These are phyloP conservation scores for Fragum whitleyi DNA, from an alignment of 2,888 invertebrate species.

Conservation along the genomic window DNA sequence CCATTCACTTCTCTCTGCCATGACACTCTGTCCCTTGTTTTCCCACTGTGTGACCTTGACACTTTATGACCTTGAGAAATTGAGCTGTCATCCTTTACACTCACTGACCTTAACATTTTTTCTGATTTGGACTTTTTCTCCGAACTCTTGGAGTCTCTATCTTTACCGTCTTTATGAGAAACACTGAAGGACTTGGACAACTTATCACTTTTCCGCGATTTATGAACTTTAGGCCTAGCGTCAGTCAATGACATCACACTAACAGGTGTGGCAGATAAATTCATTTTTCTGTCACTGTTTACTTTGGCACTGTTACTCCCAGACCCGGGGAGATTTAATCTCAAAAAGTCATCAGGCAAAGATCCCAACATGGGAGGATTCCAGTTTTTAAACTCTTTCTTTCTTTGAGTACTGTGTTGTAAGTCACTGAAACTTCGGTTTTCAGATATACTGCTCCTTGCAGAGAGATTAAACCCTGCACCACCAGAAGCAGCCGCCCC, in stretches of 20 bases:
- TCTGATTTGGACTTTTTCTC: slow-evolving; percentile 61
- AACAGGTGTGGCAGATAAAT: slow-evolving; percentile 46
- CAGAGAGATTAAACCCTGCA: slow-evolving; percentile 25
- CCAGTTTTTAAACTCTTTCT: slow-evolving; percentile 88
- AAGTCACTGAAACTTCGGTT: slow-evolving; percentile 27
- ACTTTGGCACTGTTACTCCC: slow-evolving; percentile 40
- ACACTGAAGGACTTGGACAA: slow-evolving; percentile 53
- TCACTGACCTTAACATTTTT: slow-evolving; percentile 58
- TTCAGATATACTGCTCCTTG: slow-evolving; percentile 13
- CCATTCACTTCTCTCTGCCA: slow-evolving; percentile 16
- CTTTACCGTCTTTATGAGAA: slow-evolving; percentile 49
- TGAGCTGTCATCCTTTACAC: slow-evolving; percentile 49
- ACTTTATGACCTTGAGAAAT: slow-evolving; percentile 36
- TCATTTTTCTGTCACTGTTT: slow-evolving; percentile 28
- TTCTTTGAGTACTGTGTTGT: slow-evolving; percentile 61
- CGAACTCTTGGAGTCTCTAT: slow-evolving; percentile 42
- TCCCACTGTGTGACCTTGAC: slow-evolving; percentile 46
- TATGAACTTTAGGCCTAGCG: slow-evolving; percentile 60
- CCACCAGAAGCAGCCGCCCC: slow-evolving; percentile 36
- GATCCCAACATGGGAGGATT: slow-evolving; percentile 92
- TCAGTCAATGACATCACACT: slow-evolving; percentile 57
- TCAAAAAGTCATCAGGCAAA: slow-evolving; percentile 92
- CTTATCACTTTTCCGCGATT: slow-evolving; percentile 61
- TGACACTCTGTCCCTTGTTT: slow-evolving; percentile 28
- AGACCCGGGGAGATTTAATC: slow-evolving; percentile 82